Evolutionary conservation across 2,797 vertebrate genomes (phyloP).

Genomic region (Meda fulgida): DNA sequence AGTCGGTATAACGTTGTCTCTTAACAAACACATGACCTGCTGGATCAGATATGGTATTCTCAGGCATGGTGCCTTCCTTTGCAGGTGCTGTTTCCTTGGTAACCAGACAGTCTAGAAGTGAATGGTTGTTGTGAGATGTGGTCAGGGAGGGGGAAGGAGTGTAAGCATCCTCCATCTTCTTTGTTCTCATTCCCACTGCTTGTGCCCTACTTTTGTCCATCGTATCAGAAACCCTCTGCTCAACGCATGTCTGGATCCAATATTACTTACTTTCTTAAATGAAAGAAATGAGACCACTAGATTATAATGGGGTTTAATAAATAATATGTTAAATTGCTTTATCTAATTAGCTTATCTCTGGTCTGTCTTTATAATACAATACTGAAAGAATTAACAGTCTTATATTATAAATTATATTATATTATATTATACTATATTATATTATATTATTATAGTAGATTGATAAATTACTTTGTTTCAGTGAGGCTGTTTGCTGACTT

Average conservation of each 20-base stretch:
- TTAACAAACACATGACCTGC: constrained; percentile 34
- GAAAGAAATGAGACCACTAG: neutral
- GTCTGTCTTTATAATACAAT: neutral
- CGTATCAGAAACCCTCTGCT: constrained; percentile 37
- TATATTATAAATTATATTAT: neutral
- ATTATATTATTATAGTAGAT: neutral
- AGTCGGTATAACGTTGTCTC: neutral
- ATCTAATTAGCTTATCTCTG: neutral
- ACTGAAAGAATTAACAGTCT: neutral
- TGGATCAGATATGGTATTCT: constrained; percentile 47
- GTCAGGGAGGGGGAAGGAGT: constrained; percentile 39
- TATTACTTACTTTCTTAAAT: neutral
- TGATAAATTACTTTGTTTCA: constrained; percentile 18
- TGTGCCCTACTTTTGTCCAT: constrained; percentile 56
- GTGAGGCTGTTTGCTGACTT: constrained; percentile 9
- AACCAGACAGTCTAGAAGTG: constrained; percentile 66
- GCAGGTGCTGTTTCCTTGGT: constrained; percentile 65
- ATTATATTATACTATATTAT: neutral
- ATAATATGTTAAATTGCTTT: neutral
- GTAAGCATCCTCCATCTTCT: constrained; percentile 60
- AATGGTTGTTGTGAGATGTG: constrained; percentile 55
- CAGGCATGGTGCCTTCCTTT: constrained; percentile 44
- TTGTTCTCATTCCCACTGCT: constrained; percentile 65
- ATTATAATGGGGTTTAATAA: neutral
- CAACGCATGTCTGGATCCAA: neutral